Base-by-base conservation (phyloP, 2,113 vertebrate species). In the Embiotoca jacksoni region DNA sequence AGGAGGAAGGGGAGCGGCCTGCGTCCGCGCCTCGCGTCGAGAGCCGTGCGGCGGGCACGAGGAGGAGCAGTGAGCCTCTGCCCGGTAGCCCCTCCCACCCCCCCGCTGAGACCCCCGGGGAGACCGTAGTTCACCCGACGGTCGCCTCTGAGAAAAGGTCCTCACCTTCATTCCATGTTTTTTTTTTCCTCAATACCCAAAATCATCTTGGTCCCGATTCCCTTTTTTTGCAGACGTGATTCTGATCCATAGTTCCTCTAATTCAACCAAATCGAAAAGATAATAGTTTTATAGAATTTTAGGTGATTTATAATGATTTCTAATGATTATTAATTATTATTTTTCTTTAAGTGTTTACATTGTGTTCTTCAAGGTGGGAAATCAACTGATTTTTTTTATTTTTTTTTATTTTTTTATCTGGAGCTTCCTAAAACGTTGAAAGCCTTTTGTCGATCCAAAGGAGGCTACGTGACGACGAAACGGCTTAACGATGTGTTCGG, bases 91-190 rank as follows among this genome's bases (percentile, higher is more conserved):
- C 70, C 79, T 71, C 54, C 58, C 78, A 35, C 37, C 66, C 76
- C 64, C 58, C 14, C 30, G 55, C 78, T 46, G 78, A 84, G 31
- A 11, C 75, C 77, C 72, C 50, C 53, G 32, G 32, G 31, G 70
- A 88, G 63, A 69, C 64, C 23, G 10, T 70, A 7, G 57, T 67
- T 46, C 81, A 53, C 15, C 89, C 39, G 84, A 79, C 3, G 37
- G 78, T 79, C 81, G 54, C 82, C 70, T 82, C 87, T 30, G 84
- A 89, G 41, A 79, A 86, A 82, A 93, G 92, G 92, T 93, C 57
- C 77, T 85, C 37, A 62, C 55, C 53, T 62, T 56, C 4, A 47
- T 70, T 49, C 23, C 11, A 4, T 73, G 7, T 62, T 59, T 81
- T 65, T 62, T 59, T 80, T 65, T 78, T 50, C n/a, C 65, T 44